Percentiles rank a stretch among this genome's conserved stretches.
Evolutionary conservation across 2,888 invertebrate species (phyloP).

Genomic region (Aphelenchoides bicaudatus): DNA sequence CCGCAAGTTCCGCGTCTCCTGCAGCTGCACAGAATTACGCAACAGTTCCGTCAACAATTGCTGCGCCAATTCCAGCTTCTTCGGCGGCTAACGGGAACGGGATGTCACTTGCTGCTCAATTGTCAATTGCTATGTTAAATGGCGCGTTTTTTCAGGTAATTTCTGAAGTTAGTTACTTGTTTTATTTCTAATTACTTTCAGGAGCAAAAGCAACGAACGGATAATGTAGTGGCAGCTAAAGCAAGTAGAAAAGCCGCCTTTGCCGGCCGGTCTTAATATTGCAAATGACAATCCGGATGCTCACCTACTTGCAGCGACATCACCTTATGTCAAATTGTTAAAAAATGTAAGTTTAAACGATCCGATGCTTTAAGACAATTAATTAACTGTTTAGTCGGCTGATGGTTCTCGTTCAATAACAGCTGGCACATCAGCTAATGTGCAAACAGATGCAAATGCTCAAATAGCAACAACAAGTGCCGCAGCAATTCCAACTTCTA

Average conservation of each 20-base stretch:
- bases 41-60: constrained; percentile 6
- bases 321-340: constrained; percentile 12
- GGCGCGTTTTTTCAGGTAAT: constrained; percentile 4
- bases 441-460: constrained; percentile 15
- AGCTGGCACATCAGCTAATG: constrained; percentile 12
- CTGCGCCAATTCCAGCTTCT: not conserved
- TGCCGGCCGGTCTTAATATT: constrained; percentile 9
- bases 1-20: constrained; percentile 12
- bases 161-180: not conserved
- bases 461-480: constrained; percentile 20
- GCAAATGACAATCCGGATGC: constrained; percentile 17
- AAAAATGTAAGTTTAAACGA: constrained; percentile 7
- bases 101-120: constrained; percentile 23
- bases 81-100: constrained; percentile 11
- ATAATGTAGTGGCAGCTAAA: too few relatives aligned
- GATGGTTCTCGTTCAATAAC: constrained; percentile 16
- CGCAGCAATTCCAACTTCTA: constrained; percentile 14
- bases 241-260: too few relatives aligned
- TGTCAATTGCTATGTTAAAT: constrained; percentile 23
- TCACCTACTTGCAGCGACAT: constrained; percentile 17
- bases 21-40: not conserved
- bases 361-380: not conserved
- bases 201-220: too few relatives aligned
- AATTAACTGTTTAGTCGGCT: constrained; percentile 6
- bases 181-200: too few relatives aligned